Percentiles rank a stretch among this genome's conserved stretches.
These are phyloP conservation scores for Gymnoscelis rufifasciata DNA, from an alignment of 2,888 invertebrate genomes.

Conservation along the genomic window DNA sequence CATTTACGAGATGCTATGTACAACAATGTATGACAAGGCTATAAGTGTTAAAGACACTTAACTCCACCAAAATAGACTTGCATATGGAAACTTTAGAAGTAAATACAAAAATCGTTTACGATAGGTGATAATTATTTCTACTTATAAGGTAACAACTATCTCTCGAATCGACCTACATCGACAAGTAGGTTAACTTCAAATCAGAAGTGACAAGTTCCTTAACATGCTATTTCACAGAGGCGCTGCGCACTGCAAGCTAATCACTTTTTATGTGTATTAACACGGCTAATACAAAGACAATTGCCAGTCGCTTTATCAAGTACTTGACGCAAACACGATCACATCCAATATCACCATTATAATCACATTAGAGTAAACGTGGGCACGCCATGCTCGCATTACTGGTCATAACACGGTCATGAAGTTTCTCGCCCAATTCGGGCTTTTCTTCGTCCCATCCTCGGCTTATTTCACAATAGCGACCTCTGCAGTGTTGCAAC, in stretches of 20 bases:
- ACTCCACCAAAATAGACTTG: too few relatives aligned
- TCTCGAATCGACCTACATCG: too few relatives aligned
- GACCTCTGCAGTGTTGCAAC: too few relatives aligned
- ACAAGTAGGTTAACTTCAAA: too few relatives aligned
- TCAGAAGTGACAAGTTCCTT: neutral
- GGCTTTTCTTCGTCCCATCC: slow-evolving; percentile 49
- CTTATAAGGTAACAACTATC: too few relatives aligned
- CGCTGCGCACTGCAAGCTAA: slow-evolving; percentile 31
- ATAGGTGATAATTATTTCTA: too few relatives aligned
- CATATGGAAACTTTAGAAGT: too few relatives aligned
- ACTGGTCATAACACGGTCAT: slow-evolving; percentile 74
- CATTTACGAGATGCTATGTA: too few relatives aligned
- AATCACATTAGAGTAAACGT: slow-evolving; percentile 68
- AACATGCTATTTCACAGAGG: slow-evolving; percentile 32
- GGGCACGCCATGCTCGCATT: slow-evolving; percentile 72
- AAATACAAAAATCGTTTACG: too few relatives aligned
- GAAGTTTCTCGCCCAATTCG: slow-evolving; percentile 69
- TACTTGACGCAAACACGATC: slow-evolving; percentile 66
- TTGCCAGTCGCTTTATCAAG: slow-evolving; percentile 67
- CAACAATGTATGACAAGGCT: too few relatives aligned
- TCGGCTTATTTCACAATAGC: neutral
- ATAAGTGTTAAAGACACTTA: too few relatives aligned
- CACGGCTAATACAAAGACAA: slow-evolving; percentile 56
- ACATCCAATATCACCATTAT: slow-evolving; percentile 67
- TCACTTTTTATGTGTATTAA: slow-evolving; percentile 48